Base-by-base conservation (phyloP, 2,888 invertebrate genomes). In the Cantharis nigra region DNA sequence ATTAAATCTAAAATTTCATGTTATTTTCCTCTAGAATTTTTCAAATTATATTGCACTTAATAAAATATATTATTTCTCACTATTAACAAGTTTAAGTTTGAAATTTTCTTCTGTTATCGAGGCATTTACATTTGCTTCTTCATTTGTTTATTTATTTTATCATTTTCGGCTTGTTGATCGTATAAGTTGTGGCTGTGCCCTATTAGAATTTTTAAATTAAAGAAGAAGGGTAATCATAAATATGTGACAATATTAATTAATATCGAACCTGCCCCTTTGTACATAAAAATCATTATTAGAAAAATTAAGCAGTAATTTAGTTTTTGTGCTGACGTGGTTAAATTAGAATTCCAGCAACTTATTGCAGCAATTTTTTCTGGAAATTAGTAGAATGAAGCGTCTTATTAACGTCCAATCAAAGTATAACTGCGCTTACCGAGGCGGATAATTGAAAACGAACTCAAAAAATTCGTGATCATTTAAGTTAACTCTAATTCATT, bases 331-430 rank as follows among this genome's bases (percentile, higher is more conserved):
- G 72, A 72, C 63, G 64, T 70, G 73, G 74, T 70, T 69, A 79
- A 79, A 79, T 79, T 79, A 77, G 77, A 76, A 79, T 79, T 79
- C 79, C 79, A 71, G 67, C 77, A 72, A 76, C 49, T 74, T 78
- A 73, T 71, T 70, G 72, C 64, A 64, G 69, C 75, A 71, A 67
- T 76, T 78, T 78, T 75, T 76, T 73, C 69, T 75, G 30, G 73
- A 75, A 78, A 78, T 78, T 78, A 76, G 78, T 76, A 71, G 75
- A 78, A 78, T 73, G 75, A 75, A 73, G 74, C 72, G 75, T 76
- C 78, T 78, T 75, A 78, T 78, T 78, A 78, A 78, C 78, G 78
- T 75, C 72, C 71, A 75, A 78, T 78, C 72, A 73, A 65, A 76
- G 70, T 78, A 71, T 76, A 76, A 75, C 75, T 78, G 78, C 75